A percentile compares a stretch with the other conserved stretches of the same genome.
Evolutionary conservation across 2,113 vertebrate genomes (phyloP).

Genomic region (Antennarius striatus): DNA sequence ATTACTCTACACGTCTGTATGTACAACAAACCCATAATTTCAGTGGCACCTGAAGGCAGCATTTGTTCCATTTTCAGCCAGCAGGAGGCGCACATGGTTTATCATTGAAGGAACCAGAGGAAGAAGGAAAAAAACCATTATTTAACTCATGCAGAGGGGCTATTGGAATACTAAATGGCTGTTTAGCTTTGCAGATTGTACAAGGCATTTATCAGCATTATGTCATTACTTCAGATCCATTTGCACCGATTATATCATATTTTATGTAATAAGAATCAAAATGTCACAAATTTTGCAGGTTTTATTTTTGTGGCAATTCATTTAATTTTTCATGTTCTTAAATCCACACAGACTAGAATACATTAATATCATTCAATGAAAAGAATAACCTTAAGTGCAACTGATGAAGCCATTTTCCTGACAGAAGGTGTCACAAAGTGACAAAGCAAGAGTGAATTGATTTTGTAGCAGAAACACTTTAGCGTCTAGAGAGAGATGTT

Average conservation of each 20-base stretch:
- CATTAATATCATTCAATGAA: neutral
- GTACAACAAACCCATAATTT: neutral
- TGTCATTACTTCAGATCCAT: neutral
- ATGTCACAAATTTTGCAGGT: slow-evolving; percentile 2
- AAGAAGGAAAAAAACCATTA: neutral
- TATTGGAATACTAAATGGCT: slow-evolving; percentile 15
- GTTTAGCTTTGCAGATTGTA: slow-evolving; percentile 16
- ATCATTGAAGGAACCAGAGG: neutral
- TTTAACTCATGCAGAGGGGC: slow-evolving; percentile 3
- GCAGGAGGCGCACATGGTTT: slow-evolving; percentile 58
- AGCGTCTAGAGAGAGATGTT: slow-evolving; percentile 34
- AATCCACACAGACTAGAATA: neutral
- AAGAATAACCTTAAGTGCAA: neutral
- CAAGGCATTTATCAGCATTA: slow-evolving; percentile 20
- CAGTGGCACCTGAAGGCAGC: slow-evolving; percentile 23
- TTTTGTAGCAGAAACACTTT: slow-evolving; percentile 26
- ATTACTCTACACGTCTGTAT: no score
- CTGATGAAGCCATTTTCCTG: slow-evolving; percentile 24
- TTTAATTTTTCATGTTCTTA: slow-evolving; percentile 7
- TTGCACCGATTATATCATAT: slow-evolving; percentile 4
- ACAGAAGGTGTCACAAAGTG: slow-evolving; percentile 31
- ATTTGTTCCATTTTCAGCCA: neutral
- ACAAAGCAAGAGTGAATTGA: slow-evolving; percentile 31
- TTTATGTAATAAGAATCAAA: slow-evolving; percentile 11
- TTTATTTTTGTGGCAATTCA: slow-evolving; percentile 11